Conservation (phyloP, 1,140 invertebrate genomes). For the Rhopalosiphum padi region DNA sequence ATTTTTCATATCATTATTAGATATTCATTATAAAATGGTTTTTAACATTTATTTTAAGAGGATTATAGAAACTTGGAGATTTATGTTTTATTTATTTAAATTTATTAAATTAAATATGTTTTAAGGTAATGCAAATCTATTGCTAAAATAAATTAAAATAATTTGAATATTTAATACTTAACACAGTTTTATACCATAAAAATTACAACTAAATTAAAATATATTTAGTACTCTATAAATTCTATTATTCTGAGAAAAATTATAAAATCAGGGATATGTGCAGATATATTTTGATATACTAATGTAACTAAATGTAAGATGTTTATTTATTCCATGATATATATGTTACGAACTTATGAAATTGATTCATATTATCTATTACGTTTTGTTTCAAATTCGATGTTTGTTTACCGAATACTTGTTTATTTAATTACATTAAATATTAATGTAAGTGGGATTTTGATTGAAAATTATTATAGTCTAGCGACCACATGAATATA, state of each 20-base stretch:
- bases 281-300: too few relatives aligned
- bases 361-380: not conserved
- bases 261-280: too few relatives aligned
- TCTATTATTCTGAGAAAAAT: not conserved
- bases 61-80: not conserved
- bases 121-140: not conserved
- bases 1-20: not conserved
- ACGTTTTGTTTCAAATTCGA: not conserved
- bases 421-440: not conserved
- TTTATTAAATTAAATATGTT: not conserved
- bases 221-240: not conserved
- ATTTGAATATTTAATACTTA: not conserved
- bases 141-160: not conserved
- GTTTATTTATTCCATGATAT: not conserved
- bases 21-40: not conserved
- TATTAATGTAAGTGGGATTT: not conserved
- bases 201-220: not conserved
- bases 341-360: not conserved
- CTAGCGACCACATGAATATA: not conserved
- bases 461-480: slow-evolving; percentile 7
- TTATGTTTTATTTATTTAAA: not conserved
- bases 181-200: not conserved
- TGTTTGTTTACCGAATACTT: not conserved
- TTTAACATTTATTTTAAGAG: not conserved
- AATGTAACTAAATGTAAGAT: not conserved